A percentile compares a stretch with the other conserved stretches of the same genome.
Conservation (phyloP, 2,888 invertebrate species). For the Habrosyne pyritoides region DNA sequence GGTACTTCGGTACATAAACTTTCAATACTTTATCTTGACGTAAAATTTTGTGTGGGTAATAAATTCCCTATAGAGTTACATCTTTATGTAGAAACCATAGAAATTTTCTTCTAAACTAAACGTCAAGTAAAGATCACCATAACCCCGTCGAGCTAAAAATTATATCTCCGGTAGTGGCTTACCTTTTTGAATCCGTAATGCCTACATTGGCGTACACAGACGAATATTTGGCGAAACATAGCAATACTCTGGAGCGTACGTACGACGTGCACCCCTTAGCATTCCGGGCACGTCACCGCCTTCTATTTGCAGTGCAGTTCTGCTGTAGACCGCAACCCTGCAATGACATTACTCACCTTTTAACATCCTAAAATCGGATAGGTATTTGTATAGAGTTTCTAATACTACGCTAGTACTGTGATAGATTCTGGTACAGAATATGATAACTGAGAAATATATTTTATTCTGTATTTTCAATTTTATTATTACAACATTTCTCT, state of each 20-base stretch:
- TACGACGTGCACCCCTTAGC: conserved; percentile 11
- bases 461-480: no score
- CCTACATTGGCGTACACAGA: conserved; percentile 22
- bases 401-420: no score
- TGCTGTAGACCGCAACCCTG: neutral
- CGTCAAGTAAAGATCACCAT: conserved; percentile 40
- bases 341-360: neutral
- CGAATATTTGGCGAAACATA: conserved; percentile 17
- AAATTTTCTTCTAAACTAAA: conserved; percentile 23
- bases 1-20: no score
- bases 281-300: conserved; percentile 23
- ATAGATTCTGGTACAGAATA: no score
- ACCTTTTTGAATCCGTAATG: conserved; percentile 27
- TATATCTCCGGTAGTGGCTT: neutral
- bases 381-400: no score
- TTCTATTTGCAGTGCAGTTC: conserved; percentile 20
- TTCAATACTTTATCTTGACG: no score
- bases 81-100: no score
- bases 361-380: no score
- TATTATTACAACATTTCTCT: no score
- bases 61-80: no score
- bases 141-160: conserved; percentile 14
- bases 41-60: no score
- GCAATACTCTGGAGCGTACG: conserved; percentile 1
- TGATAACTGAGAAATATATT: no score